These are phyloP conservation scores for Deilephila elpenor DNA, from an alignment of 2,888 invertebrate genomes.

Conservation along the genomic window DNA sequence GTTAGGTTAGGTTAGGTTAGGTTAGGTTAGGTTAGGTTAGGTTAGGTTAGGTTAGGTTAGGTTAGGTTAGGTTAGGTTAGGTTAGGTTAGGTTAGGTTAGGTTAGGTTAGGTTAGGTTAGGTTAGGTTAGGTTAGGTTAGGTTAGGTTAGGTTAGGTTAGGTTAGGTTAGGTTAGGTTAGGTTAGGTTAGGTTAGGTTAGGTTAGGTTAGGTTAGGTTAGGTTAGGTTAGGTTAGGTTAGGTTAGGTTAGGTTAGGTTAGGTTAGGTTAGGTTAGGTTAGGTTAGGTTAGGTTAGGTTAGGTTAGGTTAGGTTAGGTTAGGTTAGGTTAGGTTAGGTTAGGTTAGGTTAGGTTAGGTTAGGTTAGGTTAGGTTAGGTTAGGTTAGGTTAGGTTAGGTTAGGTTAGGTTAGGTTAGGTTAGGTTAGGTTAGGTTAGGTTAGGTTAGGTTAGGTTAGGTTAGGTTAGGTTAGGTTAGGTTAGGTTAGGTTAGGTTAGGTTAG, in stretches of 20 bases:
- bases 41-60: slow-evolving; percentile 30
- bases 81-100: slow-evolving; percentile 32
- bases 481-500: slow-evolving; percentile 39
- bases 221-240: slow-evolving; percentile 35
- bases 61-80: slow-evolving; percentile 27
- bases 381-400: slow-evolving; percentile 38
- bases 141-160: slow-evolving; percentile 33
- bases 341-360: slow-evolving; percentile 37
- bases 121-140: slow-evolving; percentile 35
- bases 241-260: slow-evolving; percentile 34
- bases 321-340: slow-evolving; percentile 34
- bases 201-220: slow-evolving; percentile 34
- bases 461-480: slow-evolving; percentile 38
- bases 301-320: slow-evolving; percentile 33
- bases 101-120: slow-evolving; percentile 35
- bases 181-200: slow-evolving; percentile 35
- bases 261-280: slow-evolving; percentile 33
- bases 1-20: neutral
- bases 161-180: slow-evolving; percentile 35
- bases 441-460: slow-evolving; percentile 36
- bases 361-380: slow-evolving; percentile 36
- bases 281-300: slow-evolving; percentile 34
- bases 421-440: slow-evolving; percentile 37
- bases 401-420: slow-evolving; percentile 36
- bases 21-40: slow-evolving; percentile 28